These are phyloP conservation scores for Bradysia coprophila DNA, from an alignment of 1,140 invertebrate species.

Conservation along the genomic window DNA sequence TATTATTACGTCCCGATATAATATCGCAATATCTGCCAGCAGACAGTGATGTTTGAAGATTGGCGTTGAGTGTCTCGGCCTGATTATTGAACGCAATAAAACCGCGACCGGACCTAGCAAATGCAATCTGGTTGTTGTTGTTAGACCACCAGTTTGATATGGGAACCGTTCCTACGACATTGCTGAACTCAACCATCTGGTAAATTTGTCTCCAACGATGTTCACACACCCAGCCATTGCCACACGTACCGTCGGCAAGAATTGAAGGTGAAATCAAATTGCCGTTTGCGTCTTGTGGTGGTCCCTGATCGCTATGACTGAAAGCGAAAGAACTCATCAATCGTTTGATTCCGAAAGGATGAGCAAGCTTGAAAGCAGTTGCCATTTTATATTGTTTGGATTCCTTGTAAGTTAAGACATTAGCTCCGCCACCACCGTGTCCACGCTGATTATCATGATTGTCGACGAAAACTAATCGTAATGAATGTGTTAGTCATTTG, in stretches of 20 bases:
- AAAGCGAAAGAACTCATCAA: conserved; percentile 66
- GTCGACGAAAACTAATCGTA: conserved; percentile 46
- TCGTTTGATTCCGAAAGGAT: conserved; percentile 53
- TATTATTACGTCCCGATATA: conserved; percentile 36
- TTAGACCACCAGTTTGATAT: conserved; percentile 55
- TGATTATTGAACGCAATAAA: conserved; percentile 46
- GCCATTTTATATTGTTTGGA: conserved; percentile 47
- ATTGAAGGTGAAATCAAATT: conserved; percentile 45
- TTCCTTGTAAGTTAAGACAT: conserved; percentile 37
- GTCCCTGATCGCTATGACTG: conserved; percentile 23
- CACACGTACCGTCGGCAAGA: conserved; percentile 43
- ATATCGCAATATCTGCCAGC: conserved; percentile 63
- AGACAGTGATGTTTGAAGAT: conserved; percentile 39
- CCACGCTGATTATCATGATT: conserved; percentile 42
- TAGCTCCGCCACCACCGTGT: conserved; percentile 30
- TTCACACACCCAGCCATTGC: conserved; percentile 74
- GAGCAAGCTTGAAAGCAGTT: conserved; percentile 65
- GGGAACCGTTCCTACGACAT: conserved; percentile 31
- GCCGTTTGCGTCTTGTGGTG: conserved; percentile 44
- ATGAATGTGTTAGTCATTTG: too few species aligned
- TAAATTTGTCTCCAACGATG: conserved; percentile 70
- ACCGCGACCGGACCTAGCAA: conserved; percentile 45
- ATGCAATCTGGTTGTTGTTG: conserved; percentile 53
- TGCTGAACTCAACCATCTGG: conserved; percentile 63
- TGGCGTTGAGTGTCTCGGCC: conserved; percentile 34